These are phyloP conservation scores for Saxidomus purpurata DNA, from an alignment of 1,140 invertebrate genomes.

Conservation along the genomic window DNA sequence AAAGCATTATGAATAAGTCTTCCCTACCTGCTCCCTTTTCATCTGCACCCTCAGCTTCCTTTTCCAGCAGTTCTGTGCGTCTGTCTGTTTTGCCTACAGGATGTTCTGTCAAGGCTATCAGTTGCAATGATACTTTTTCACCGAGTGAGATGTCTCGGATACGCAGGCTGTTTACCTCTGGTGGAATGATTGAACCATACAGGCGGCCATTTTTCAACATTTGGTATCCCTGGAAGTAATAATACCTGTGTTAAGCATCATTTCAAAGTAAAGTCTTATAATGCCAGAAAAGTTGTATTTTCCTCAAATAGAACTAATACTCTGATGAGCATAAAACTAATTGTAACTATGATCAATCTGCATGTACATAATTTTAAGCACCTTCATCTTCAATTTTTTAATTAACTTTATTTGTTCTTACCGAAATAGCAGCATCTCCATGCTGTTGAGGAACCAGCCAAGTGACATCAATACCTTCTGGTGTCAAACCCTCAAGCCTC, in stretches of 20 bases:
- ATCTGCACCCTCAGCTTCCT: background rate
- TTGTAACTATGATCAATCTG: too few species aligned
- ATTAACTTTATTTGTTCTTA: constrained; percentile 72
- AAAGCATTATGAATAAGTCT: too few species aligned
- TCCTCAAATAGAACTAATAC: too few species aligned
- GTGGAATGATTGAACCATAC: constrained; percentile 85
- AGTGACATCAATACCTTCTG: constrained; percentile 85
- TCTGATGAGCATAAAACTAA: too few species aligned
- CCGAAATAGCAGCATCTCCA: constrained; percentile 85
- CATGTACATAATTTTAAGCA: too few species aligned
- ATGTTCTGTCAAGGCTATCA: constrained; percentile 85
- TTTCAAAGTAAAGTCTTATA: too few species aligned
- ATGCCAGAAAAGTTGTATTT: too few species aligned
- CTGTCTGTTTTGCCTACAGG: constrained; percentile 78
- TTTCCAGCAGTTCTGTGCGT: constrained; percentile 13
- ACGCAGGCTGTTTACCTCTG: constrained; percentile 82
- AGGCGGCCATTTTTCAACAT: constrained; percentile 85
- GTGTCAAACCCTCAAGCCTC: constrained; percentile 83
- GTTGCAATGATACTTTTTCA: constrained; percentile 84
- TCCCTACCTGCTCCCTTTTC: constrained; percentile 19
- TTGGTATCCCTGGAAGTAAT: constrained; percentile 85
- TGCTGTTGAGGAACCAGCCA: constrained; percentile 86
- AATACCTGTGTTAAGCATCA: too few species aligned
- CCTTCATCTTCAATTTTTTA: too few species aligned
- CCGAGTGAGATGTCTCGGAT: constrained; percentile 85